Conservation (phyloP, 2,888 invertebrate species). For the Odontothrips loti region DNA sequence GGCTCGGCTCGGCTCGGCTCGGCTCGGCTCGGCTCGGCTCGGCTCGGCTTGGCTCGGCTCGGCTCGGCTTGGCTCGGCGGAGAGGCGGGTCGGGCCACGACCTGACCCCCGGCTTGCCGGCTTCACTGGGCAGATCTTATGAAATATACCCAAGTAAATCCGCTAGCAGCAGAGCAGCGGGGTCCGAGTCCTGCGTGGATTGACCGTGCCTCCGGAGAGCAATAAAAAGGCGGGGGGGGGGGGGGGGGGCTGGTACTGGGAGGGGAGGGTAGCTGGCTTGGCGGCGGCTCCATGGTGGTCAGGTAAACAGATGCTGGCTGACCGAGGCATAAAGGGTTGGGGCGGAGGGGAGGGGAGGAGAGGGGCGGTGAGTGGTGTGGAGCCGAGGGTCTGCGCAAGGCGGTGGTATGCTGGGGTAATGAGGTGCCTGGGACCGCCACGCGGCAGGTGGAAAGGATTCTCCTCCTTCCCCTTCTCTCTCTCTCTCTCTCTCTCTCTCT, state of each 20-base stretch:
- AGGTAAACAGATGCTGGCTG: conserved; percentile 22
- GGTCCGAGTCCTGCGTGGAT: background rate
- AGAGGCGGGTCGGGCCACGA: background rate
- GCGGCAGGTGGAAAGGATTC: background rate
- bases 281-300: background rate
- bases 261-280: background rate
- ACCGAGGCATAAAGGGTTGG: conserved; percentile 23
- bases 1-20: no score
- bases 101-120: background rate
- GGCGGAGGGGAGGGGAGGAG: background rate
- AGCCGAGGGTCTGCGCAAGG: background rate
- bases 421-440: background rate
- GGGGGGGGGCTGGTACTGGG: background rate
- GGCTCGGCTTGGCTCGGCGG: no score
- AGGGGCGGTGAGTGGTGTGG: background rate
- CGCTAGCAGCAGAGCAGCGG: background rate
- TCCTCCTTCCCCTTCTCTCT: background rate
- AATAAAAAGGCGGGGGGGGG: background rate
- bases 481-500: conserved; percentile 1
- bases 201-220: conserved; percentile 1
- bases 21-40: no score
- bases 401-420: background rate
- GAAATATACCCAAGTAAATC: conserved; percentile 16
- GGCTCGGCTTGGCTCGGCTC: no score
- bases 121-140: conserved; percentile 7